phyloP scores from a whole-genome alignment of 2,797 vertebrate species.

The Tangara arthus region DNA sequence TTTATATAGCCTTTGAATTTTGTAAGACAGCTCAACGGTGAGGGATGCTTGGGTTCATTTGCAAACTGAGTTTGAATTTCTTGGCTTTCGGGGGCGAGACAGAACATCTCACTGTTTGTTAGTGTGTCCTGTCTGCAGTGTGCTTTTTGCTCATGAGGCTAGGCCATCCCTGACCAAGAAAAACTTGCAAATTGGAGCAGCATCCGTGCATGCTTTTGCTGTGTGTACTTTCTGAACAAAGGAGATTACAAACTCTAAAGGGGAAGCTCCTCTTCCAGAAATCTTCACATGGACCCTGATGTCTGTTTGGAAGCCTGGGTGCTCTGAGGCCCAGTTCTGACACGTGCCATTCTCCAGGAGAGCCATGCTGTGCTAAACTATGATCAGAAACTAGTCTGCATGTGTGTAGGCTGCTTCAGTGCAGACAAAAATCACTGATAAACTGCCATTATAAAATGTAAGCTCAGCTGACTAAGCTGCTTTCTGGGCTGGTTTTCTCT shows the following conservation, averaged over 20 bases:
- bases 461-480: not conserved
- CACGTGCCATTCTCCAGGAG: fast-evolving
- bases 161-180: not conserved
- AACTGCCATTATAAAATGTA: not conserved
- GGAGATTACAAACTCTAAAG: not conserved
- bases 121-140: fast-evolving
- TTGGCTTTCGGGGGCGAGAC: not conserved
- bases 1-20: slow-evolving; percentile 65
- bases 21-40: not conserved
- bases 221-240: not conserved
- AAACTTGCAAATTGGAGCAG: not conserved
- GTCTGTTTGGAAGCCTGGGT: not conserved
- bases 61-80: not conserved
- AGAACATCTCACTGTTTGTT: not conserved
- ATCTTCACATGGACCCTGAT: fast-evolving
- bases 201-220: fast-evolving
- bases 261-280: not conserved
- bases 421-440: not conserved
- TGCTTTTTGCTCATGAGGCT: fast-evolving
- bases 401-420: not conserved
- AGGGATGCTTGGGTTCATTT: not conserved
- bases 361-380: fast-evolving
- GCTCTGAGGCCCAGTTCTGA: not conserved
- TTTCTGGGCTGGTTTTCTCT: slow-evolving; percentile 28
- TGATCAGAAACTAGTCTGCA: not conserved